Evolutionary conservation across 2,888 invertebrate species (phyloP).

Genomic region (Acanthococcus lagerstroemiae): DNA sequence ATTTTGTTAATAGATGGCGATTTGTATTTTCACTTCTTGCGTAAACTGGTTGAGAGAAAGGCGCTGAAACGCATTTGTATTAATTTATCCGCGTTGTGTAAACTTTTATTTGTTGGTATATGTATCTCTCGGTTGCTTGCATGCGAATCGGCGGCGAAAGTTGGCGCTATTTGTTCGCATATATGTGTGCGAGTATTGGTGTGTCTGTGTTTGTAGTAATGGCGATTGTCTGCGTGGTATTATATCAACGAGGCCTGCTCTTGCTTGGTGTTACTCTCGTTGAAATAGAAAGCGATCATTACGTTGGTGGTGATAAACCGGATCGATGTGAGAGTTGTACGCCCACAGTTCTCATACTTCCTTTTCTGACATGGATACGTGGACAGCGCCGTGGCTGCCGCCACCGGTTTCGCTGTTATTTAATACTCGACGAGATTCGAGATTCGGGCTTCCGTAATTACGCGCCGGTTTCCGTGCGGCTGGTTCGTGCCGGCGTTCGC

Average conservation of each 20-base stretch:
- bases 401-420: too few species aligned
- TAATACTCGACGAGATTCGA: too few species aligned
- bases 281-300: slow-evolving; percentile 26
- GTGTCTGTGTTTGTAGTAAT: too few species aligned
- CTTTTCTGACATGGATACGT: neutral
- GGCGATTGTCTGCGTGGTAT: too few species aligned
- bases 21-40: neutral
- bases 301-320: slow-evolving; percentile 8
- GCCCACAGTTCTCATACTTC: neutral
- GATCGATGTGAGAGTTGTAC: slow-evolving; percentile 20
- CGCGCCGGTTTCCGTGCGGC: neutral
- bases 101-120: neutral
- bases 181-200: too few species aligned
- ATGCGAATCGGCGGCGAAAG: neutral
- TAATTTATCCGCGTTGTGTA: neutral
- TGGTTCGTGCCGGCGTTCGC: neutral
- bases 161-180: too few species aligned
- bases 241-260: too few species aligned
- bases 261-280: neutral
- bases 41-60: neutral
- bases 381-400: too few species aligned
- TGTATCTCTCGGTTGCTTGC: neutral
- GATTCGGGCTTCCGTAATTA: too few species aligned
- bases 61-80: neutral
- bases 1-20: neutral